Base-by-base conservation (phyloP, 2,888 invertebrate genomes). In the Deilephila elpenor region DNA sequence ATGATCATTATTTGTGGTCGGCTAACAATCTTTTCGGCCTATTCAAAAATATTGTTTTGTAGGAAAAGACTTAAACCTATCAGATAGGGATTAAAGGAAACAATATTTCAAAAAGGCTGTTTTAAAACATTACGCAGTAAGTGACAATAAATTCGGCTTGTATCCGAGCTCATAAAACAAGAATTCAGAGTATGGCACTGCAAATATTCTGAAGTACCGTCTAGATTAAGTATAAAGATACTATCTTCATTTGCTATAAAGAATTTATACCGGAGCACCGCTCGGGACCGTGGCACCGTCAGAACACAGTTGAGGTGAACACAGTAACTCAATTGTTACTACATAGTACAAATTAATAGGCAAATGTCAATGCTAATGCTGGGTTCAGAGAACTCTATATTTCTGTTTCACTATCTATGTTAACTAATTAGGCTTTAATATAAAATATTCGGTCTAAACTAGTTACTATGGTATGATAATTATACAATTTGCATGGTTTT, bases 231-330 rank as follows among this genome's bases (percentile, higher is more conserved):
- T 29, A 29, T 29, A 56, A 56, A 51, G 67, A 67, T 67, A 67
- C 6, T 25, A 67, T 76, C 72, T 74, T 59, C 51, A 75, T 76
- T 74, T 70, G 75, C 51, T 51, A 67, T 67, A 67, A 67, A 67
- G 44, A 67, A 67, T 67, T 67, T 67, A 67, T 67, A 67, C 51
- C 44, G 44, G 14, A 17, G 20, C 44, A 44, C 17, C 56, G 20
- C 67, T 25, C 17, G 51, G 14, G 25, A 25, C 3, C 17, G 44
- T 20, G 64, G 64, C 44, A 25, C 17, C 56, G n/a, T n/a, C 67
- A 51, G 44, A 14, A 17, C 51, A 11, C 44, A 67, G 67, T 25
- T 17, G 17, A 67, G 51, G 2, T 51, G 17, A 51, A 67, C 11
- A 44, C 51, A 51, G 51, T 67, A 44, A 44, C 64, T 44, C 14